phyloP scores from a whole-genome alignment of 2,888 invertebrate species.

The Muschampia plurimacula region DNA sequence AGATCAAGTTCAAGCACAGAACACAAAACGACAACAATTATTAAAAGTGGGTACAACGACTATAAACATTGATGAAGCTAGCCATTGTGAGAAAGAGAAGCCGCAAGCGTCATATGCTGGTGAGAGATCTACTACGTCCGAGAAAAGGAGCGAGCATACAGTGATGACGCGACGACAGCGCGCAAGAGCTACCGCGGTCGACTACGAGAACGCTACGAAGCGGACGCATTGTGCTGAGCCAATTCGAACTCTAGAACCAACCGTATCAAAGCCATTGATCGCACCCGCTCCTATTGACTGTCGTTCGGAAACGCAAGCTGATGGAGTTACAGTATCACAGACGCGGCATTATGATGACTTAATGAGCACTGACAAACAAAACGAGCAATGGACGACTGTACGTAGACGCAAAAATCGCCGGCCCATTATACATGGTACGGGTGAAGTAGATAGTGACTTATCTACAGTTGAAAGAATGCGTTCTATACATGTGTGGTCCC shows the following conservation, averaged over 20 bases:
- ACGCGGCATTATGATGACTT: not conserved
- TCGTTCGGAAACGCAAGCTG: not conserved
- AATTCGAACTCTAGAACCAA: not conserved
- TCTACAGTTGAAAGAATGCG: conserved; percentile 12
- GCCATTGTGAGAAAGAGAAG: no score
- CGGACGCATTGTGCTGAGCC: not conserved
- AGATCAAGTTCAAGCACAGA: no score
- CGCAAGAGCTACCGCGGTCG: not conserved
- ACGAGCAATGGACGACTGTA: conserved; percentile 2
- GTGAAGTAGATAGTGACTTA: conserved; percentile 73
- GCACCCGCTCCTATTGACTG: no score
- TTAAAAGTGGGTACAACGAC: no score
- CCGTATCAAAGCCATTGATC: not conserved
- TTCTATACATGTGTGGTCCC: conserved; percentile 14
- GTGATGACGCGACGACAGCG: conserved; percentile 17
- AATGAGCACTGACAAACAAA: not conserved
- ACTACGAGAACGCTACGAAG: not conserved
- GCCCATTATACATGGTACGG: conserved; percentile 10
- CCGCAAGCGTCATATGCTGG: no score
- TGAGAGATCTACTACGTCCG: not conserved
- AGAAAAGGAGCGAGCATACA: conserved; percentile 2
- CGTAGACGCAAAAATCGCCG: conserved; percentile 5
- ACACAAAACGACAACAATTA: no score
- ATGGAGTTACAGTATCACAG: not conserved
- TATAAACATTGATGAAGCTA: no score